phyloP scores from a whole-genome alignment of 2,888 invertebrate genomes.

The Cetonia aurata region DNA sequence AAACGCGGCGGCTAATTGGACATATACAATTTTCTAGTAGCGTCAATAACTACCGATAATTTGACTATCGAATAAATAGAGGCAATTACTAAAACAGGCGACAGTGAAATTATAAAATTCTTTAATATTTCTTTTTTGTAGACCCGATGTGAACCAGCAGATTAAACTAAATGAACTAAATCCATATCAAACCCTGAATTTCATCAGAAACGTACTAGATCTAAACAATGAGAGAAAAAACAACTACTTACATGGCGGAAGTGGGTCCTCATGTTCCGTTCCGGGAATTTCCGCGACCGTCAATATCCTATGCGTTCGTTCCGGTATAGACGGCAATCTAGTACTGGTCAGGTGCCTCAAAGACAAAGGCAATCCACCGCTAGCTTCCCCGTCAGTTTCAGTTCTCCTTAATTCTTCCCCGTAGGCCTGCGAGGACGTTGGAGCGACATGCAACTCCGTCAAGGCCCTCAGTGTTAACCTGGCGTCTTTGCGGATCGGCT shows the following conservation, averaged over 20 bases:
- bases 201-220: too few relatives aligned
- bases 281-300: constrained; percentile 59
- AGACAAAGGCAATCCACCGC: constrained; percentile 70
- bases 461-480: constrained; percentile 71
- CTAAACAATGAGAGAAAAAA: constrained; percentile 20
- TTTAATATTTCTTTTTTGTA: too few relatives aligned
- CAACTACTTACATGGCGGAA: constrained; percentile 82
- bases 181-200: too few relatives aligned
- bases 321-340: constrained; percentile 85
- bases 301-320: constrained; percentile 71
- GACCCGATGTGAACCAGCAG: too few relatives aligned
- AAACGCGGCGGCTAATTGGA: too few relatives aligned
- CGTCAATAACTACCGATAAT: too few relatives aligned
- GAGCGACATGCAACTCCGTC: constrained; percentile 70
- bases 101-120: too few relatives aligned
- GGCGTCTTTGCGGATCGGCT: constrained; percentile 57
- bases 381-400: constrained; percentile 64
- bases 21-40: too few relatives aligned
- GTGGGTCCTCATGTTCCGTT: constrained; percentile 79
- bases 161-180: too few relatives aligned
- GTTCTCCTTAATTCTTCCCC: constrained; percentile 53
- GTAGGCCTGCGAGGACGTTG: constrained; percentile 57
- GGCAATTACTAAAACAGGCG: too few relatives aligned
- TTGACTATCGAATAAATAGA: too few relatives aligned
- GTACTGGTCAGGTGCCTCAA: constrained; percentile 80